Percentiles rank a stretch among this genome's conserved stretches.
Evolutionary conservation across 1,140 invertebrate species (phyloP).

Genomic region (Hypsibius dujardini): DNA sequence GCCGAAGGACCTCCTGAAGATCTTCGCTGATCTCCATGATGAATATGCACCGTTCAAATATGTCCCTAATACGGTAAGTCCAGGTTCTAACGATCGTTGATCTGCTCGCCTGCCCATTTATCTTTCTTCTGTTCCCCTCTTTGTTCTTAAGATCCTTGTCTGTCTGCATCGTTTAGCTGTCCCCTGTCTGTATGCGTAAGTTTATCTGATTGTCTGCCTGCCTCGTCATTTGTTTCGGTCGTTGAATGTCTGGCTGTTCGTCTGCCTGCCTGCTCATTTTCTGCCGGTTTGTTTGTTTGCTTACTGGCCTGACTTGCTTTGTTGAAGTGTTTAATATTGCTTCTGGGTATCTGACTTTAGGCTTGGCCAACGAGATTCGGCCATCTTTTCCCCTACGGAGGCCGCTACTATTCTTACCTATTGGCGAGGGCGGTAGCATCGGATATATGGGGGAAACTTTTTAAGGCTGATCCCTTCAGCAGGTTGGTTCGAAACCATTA

Average conservation of each 20-base stretch:
- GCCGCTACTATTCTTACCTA: constrained; percentile 93
- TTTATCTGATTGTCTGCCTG: too few species aligned
- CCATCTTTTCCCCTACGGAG: constrained; percentile 90
- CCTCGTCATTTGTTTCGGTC: too few species aligned
- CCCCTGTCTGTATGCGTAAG: too few species aligned
- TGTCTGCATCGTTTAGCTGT: too few species aligned
- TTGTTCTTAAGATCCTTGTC: too few species aligned
- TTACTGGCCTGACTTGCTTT: too few species aligned
- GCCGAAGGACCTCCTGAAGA: constrained; percentile 44
- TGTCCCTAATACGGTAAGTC: constrained; percentile 58
- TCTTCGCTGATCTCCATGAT: constrained; percentile 58
- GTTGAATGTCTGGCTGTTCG: too few species aligned
- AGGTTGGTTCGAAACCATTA: constrained; percentile 31
- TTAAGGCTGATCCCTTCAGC: constrained; percentile 61
- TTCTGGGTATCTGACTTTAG: constrained; percentile 18
- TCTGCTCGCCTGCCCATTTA: too few species aligned
- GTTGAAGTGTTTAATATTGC: too few species aligned
- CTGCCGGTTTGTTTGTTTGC: too few species aligned
- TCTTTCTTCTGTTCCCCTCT: too few species aligned
- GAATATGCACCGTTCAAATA: constrained; percentile 70
- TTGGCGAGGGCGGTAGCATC: constrained; percentile 80
- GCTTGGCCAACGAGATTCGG: constrained; percentile 91
- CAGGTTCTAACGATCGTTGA: not conserved
- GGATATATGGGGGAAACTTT: constrained; percentile 76
- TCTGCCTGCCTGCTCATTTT: too few species aligned